Percentiles rank a stretch among this genome's conserved stretches.
These are phyloP conservation scores for Stichopus chloronotus DNA, from an alignment of 35 echinoderm and acorn worm species.

Conservation along the genomic window DNA sequence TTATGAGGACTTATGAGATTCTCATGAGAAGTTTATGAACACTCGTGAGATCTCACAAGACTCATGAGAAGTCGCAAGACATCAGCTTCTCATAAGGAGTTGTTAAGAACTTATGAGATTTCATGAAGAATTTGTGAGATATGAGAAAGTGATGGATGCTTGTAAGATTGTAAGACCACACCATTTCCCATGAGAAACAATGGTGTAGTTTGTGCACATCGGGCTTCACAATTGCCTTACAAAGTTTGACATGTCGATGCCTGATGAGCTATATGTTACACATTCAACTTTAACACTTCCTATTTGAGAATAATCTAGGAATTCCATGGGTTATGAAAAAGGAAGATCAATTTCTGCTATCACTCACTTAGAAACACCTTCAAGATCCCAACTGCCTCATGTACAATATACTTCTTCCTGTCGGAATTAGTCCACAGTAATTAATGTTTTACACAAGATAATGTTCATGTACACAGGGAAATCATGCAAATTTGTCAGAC, in stretches of 20 bases:
- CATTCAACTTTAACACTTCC: not conserved
- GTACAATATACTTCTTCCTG: not conserved
- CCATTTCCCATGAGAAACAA: not conserved
- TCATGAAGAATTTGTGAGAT: not conserved
- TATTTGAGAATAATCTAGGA: not conserved
- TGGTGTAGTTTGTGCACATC: not conserved
- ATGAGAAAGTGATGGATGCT: not conserved
- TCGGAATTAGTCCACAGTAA: not conserved
- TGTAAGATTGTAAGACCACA: not conserved
- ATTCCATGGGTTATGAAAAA: too few species aligned
- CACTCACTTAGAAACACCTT: too few species aligned
- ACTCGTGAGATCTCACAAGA: not conserved
- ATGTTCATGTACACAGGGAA: too few species aligned
- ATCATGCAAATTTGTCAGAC: not conserved
- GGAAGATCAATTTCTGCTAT: too few species aligned
- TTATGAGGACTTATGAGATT: not conserved
- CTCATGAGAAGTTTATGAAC: not conserved
- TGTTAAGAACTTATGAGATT: conserved; percentile 17
- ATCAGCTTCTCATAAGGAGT: not conserved
- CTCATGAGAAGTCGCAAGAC: not conserved
- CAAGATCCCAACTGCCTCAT: not conserved
- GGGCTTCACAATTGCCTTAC: not conserved
- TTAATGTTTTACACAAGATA: too few species aligned
- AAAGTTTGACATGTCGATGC: not conserved
- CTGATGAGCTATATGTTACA: not conserved